Conservation (phyloP, 2,113 vertebrate genomes). For the Noturus placidus region DNA sequence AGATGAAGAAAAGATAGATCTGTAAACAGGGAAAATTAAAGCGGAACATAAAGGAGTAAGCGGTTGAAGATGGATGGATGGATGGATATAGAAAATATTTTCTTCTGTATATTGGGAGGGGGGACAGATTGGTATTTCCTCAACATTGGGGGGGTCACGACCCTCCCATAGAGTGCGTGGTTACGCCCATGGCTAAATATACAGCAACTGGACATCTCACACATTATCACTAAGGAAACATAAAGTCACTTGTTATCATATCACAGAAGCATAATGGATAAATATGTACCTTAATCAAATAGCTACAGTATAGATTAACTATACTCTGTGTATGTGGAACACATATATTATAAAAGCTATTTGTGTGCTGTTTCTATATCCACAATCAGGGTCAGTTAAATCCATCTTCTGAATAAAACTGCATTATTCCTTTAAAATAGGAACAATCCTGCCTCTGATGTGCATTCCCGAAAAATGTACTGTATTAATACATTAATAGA, state of each 20-base stretch:
- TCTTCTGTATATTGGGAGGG: no score
- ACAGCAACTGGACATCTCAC: neutral
- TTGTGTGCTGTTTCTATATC: neutral
- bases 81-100: no score
- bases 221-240: neutral
- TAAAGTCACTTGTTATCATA: neutral
- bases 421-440: neutral
- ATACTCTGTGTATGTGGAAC: neutral
- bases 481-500: neutral
- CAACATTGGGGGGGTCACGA: no score
- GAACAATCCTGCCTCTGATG: neutral
- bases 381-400: neutral
- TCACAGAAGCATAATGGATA: neutral
- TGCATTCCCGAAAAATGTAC: neutral
- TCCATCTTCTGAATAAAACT: neutral
- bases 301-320: neutral
- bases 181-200: no score
- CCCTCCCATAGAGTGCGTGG: no score
- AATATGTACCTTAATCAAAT: neutral
- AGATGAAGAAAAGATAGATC: no score
- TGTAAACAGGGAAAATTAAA: no score
- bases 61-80: no score
- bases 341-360: neutral
- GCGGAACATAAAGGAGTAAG: no score
- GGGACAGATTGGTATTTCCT: no score